phyloP scores from a whole-genome alignment of 2,113 vertebrate genomes.

The Plestiodon gilberti region DNA sequence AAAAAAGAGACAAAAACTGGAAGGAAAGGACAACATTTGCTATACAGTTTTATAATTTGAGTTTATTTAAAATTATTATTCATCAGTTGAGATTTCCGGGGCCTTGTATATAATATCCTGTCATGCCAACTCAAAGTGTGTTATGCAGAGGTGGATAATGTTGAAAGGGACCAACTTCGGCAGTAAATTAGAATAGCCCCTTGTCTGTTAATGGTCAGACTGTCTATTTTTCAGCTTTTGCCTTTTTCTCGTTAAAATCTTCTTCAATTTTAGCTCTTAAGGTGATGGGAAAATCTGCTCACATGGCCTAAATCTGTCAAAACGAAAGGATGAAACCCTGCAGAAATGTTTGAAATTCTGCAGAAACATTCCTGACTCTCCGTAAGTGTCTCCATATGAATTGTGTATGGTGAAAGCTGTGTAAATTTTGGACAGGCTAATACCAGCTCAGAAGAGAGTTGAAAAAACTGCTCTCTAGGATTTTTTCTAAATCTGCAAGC shows the following conservation, averaged over 20 bases:
- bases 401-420: conserved; percentile 47
- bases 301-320: conserved; percentile 67
- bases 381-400: conserved; percentile 47
- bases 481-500: conserved; percentile 38
- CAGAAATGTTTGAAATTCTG: background rate
- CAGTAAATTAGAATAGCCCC: conserved; percentile 33
- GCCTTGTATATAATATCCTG: background rate
- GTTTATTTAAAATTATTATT: conserved; percentile 32
- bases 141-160: background rate
- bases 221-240: conserved; percentile 59
- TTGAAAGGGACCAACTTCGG: background rate
- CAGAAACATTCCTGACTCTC: conserved; percentile 30
- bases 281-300: conserved; percentile 55
- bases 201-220: conserved; percentile 23
- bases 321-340: conserved; percentile 28
- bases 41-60: background rate
- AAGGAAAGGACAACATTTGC: background rate
- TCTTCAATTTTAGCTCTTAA: conserved; percentile 53
- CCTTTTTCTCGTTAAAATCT: background rate
- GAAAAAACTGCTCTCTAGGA: conserved; percentile 14
- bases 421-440: conserved; percentile 35
- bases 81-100: conserved; percentile 1
- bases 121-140: background rate
- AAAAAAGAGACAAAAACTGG: background rate
- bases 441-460: conserved; percentile 52